Evolutionary conservation across 2,888 invertebrate species (phyloP).

Genomic region (Trissolcus japonicus): DNA sequence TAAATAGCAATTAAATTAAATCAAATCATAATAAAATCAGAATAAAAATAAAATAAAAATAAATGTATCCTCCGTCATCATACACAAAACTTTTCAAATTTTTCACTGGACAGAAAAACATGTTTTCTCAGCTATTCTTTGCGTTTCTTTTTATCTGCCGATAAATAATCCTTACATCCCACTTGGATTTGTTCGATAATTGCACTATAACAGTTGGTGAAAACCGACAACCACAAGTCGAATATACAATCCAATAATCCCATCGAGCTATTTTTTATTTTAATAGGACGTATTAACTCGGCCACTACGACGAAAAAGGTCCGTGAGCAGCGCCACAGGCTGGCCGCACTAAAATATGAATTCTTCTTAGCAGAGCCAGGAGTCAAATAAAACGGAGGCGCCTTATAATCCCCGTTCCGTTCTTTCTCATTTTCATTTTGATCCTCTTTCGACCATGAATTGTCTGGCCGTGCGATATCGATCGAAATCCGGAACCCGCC

Average conservation of each 20-base stretch:
- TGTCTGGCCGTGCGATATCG: conserved; percentile 36
- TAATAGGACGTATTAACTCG: conserved; percentile 42
- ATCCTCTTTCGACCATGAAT: conserved; percentile 39
- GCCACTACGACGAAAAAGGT: conserved; percentile 1
- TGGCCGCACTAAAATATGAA: conserved; percentile 47
- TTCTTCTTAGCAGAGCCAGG: conserved; percentile 28
- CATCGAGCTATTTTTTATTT: conserved; percentile 39
- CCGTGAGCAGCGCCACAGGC: conserved; percentile 14
- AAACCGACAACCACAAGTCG: neutral
- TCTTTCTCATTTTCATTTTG: conserved; percentile 47
- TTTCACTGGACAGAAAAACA: neutral
- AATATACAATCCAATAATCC: conserved; percentile 42
- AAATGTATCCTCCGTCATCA: no score
- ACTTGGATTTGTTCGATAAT: conserved; percentile 14
- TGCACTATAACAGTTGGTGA: neutral
- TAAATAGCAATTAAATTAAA: no score
- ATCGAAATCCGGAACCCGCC: conserved; percentile 41
- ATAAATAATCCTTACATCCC: conserved; percentile 17
- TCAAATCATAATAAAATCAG: no score
- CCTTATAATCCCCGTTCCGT: conserved; percentile 37
- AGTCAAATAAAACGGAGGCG: conserved; percentile 43
- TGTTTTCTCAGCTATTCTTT: neutral
- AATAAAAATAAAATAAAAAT: no score
- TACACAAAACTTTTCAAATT: no score
- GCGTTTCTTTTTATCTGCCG: neutral